These are phyloP conservation scores for Chloebia gouldiae DNA, from an alignment of 2,113 vertebrate species.

Conservation along the genomic window DNA sequence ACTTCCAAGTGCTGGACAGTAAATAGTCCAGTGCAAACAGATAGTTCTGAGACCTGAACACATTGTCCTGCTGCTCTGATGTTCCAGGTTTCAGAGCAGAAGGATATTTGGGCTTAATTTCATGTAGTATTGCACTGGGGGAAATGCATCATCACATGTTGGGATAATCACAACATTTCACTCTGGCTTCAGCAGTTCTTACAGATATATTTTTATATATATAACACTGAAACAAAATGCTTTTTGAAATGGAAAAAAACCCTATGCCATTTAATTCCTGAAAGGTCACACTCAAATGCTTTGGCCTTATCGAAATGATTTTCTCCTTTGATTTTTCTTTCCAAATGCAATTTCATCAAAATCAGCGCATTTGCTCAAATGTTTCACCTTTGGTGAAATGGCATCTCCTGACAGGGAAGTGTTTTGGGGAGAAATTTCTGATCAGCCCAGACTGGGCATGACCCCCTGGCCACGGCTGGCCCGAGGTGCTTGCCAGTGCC, in stretches of 20 bases:
- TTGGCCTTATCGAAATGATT: constrained; percentile 66
- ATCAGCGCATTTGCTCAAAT: constrained; percentile 6
- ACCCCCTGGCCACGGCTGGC: not conserved
- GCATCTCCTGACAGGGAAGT: not conserved
- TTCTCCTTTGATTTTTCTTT: constrained; percentile 65
- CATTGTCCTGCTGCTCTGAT: not conserved
- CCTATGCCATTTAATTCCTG: constrained; percentile 53
- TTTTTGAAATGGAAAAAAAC: constrained; percentile 22
- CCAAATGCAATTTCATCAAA: constrained; percentile 66
- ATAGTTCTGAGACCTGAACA: not conserved
- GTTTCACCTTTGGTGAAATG: constrained; percentile 63
- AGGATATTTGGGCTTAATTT: not conserved
- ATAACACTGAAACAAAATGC: constrained; percentile 3
- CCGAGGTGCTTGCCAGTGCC: not conserved
- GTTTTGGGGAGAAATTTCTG: not conserved
- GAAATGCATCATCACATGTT: not conserved
- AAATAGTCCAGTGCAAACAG: not conserved
- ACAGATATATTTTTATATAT: not conserved
- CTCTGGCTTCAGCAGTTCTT: not conserved
- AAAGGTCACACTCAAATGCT: constrained; percentile 65
- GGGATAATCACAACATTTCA: constrained; percentile 29
- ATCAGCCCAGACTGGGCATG: rapidly evolving
- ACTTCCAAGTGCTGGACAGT: not conserved
- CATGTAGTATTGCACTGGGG: not conserved
- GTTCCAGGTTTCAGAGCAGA: not conserved